Evolutionary conservation across 2,797 vertebrate species (phyloP).

Genomic region (Balearica regulorum): DNA sequence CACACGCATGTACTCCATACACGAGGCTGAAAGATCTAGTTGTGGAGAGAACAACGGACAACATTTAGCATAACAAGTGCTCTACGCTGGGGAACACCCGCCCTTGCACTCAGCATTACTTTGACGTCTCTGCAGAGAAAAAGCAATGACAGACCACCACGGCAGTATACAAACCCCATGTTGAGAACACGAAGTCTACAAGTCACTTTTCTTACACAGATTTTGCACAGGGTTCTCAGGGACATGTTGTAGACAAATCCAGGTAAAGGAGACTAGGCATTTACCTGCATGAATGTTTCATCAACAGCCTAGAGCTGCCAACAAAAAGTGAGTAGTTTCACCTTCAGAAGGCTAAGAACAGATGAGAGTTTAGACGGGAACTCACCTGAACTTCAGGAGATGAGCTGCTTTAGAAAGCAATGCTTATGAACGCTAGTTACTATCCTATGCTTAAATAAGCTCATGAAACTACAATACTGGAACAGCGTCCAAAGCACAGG

Average conservation of each 20-base stretch:
- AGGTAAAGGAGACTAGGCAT: background rate
- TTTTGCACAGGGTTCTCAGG: background rate
- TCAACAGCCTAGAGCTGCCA: background rate
- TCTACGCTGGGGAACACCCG: background rate
- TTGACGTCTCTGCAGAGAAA: background rate
- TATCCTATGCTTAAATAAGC: background rate
- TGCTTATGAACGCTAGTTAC: accelerated
- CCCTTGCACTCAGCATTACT: background rate
- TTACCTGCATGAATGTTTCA: background rate
- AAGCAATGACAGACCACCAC: background rate
- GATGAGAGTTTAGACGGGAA: background rate
- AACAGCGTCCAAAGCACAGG: background rate
- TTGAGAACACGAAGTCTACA: background rate
- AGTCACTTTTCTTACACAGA: background rate
- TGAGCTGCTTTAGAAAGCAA: background rate
- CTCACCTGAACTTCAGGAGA: background rate
- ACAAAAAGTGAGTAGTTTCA: background rate
- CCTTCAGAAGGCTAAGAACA: background rate
- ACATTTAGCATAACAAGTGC: background rate
- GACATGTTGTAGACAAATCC: background rate
- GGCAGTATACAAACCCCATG: background rate
- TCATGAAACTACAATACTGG: background rate
- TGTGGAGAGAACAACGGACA: background rate
- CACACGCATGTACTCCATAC: background rate
- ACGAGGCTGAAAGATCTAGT: background rate